phyloP scores from a whole-genome alignment of 2,113 vertebrate genomes.

The Corapipo altera region DNA sequence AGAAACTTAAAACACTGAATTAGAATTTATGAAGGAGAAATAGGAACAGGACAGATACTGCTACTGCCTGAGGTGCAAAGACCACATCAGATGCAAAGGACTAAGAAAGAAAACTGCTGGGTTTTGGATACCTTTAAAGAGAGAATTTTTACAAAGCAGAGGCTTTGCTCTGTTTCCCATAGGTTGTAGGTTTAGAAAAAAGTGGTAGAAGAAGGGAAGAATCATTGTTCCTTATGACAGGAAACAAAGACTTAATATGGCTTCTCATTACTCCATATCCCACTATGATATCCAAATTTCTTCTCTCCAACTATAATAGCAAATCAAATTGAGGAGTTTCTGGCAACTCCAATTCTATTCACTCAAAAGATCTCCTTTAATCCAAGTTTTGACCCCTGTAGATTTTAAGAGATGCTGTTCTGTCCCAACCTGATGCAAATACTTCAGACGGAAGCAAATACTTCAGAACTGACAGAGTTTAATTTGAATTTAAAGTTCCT shows the following conservation, averaged over 20 bases:
- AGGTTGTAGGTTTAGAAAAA: conserved; percentile 33
- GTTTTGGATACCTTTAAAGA: conserved; percentile 52
- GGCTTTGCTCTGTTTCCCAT: conserved; percentile 54
- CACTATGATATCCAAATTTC: background rate
- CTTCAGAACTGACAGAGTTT: background rate
- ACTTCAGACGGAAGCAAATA: background rate
- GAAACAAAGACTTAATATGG: conserved; percentile 1
- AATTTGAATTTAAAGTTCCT: background rate
- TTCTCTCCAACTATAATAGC: background rate
- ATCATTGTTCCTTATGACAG: background rate
- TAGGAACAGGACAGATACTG: conserved; percentile 28
- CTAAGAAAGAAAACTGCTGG: conserved; percentile 62
- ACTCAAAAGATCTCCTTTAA: background rate
- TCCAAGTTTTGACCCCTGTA: background rate
- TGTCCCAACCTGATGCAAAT: background rate
- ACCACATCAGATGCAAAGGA: conserved; percentile 62
- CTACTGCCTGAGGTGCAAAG: conserved; percentile 66
- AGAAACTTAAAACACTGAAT: conserved; percentile 39
- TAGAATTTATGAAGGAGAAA: conserved; percentile 64
- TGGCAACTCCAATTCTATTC: background rate
- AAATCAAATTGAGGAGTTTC: background rate
- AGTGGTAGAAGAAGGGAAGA: background rate
- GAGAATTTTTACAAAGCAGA: conserved; percentile 57
- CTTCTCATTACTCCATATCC: conserved; percentile 1
- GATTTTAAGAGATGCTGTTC: background rate